A percentile compares a stretch with the other conserved stretches of the same genome.
Conservation (phyloP, 2,113 vertebrate genomes). For the Diglossa brunneiventris region DNA sequence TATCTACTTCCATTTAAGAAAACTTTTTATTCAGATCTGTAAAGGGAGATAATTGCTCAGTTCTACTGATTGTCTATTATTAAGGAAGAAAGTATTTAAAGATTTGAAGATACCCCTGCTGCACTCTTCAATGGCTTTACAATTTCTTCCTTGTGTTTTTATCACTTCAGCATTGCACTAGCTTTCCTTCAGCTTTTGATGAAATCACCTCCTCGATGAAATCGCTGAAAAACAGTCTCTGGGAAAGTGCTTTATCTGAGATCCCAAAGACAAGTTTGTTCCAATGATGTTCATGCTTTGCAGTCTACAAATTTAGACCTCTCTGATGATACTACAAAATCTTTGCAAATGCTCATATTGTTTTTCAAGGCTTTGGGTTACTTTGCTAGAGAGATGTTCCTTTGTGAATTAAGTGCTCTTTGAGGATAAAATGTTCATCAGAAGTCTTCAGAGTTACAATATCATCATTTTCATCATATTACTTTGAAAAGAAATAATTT, state of each 20-base stretch:
- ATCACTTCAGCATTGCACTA: constrained; percentile 10
- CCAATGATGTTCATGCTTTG: constrained; percentile 32
- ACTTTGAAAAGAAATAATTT: neutral
- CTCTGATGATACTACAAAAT: constrained; percentile 2
- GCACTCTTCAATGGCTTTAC: constrained; percentile 19
- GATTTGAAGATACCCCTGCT: constrained; percentile 43
- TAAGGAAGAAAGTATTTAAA: constrained; percentile 8
- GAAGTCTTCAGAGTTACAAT: constrained; percentile 1
- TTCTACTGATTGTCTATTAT: constrained; percentile 20
- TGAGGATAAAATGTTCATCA: constrained; percentile 47
- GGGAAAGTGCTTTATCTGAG: constrained; percentile 37
- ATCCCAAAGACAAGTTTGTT: constrained; percentile 50
- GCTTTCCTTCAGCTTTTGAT: constrained; percentile 48
- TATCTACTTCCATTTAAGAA: constrained; percentile 1
- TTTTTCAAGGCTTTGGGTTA: constrained; percentile 17
- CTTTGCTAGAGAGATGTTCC: neutral
- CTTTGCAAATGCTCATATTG: neutral
- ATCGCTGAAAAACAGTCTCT: neutral
- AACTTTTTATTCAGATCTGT: constrained; percentile 7
- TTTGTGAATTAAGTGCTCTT: constrained; percentile 40
- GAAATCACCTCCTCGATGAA: constrained; percentile 48
- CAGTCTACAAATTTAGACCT: neutral
- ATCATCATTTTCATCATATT: neutral
- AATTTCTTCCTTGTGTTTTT: constrained; percentile 49
- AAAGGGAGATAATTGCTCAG: constrained; percentile 31